These are phyloP conservation scores for Miichthys miiuy DNA, from an alignment of 2,797 vertebrate genomes.

Conservation along the genomic window DNA sequence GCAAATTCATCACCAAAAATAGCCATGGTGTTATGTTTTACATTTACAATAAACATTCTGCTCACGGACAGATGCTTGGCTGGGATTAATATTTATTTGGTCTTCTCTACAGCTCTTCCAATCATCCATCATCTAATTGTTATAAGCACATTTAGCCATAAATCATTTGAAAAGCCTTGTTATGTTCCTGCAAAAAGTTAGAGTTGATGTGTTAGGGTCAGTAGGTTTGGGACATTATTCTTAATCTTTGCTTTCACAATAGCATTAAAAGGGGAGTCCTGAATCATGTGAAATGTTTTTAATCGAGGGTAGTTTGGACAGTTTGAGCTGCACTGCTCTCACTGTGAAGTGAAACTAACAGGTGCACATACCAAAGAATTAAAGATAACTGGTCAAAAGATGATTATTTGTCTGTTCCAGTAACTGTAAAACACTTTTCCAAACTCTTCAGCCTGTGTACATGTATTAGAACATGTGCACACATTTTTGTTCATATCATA, in stretches of 20 bases:
- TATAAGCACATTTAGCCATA: background rate
- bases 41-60: conserved; percentile 12
- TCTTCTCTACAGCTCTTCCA: background rate
- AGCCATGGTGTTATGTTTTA: background rate
- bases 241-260: conserved; percentile 2
- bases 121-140: background rate
- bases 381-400: conserved; percentile 1
- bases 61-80: background rate
- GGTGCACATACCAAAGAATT: background rate
- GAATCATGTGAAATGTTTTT: background rate
- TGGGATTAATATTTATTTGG: background rate
- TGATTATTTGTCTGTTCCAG: background rate
- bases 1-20: conserved; percentile 37
- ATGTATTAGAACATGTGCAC: no score
- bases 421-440: background rate
- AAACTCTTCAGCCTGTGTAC: no score
- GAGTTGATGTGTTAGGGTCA: background rate
- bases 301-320: background rate
- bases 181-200: background rate
- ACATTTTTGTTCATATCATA: no score
- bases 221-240: background rate
- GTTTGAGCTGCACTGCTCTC: background rate
- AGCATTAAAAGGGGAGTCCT: background rate
- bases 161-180: background rate
- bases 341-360: conserved; percentile 33